Evolutionary conservation across 2,888 invertebrate genomes (phyloP).

Genomic region (Hirtodrosophila alboralis): DNA sequence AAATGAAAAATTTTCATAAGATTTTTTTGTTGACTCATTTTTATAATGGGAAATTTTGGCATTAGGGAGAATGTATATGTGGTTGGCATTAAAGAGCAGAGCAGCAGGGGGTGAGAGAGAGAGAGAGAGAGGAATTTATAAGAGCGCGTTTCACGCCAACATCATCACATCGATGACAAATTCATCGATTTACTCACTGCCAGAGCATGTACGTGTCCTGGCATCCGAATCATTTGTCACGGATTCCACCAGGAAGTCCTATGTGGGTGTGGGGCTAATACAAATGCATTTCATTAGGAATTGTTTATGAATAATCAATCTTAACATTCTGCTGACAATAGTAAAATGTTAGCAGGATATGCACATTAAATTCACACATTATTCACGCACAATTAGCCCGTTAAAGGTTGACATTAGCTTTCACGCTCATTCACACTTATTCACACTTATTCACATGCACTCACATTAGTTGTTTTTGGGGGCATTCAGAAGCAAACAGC

Average conservation of each 20-base stretch:
- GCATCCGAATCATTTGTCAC: slow-evolving; percentile 15
- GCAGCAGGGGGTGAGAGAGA: not conserved
- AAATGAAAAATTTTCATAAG: slow-evolving; percentile 15
- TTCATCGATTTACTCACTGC: slow-evolving; percentile 43
- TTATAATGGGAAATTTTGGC: too few relatives aligned
- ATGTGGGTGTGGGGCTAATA: not conserved
- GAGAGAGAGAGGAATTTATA: not conserved
- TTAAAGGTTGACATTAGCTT: not conserved
- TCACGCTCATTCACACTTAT: not conserved
- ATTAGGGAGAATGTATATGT: too few relatives aligned
- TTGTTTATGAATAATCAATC: slow-evolving; percentile 19
- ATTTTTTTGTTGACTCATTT: too few relatives aligned
- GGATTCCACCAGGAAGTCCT: not conserved
- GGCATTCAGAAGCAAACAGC: not conserved
- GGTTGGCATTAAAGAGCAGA: not conserved
- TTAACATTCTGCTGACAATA: slow-evolving; percentile 1
- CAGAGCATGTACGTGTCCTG: slow-evolving; percentile 14
- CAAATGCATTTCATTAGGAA: not conserved
- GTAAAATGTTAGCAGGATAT: too few relatives aligned
- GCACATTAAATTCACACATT: slow-evolving; percentile 4
- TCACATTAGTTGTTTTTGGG: not conserved
- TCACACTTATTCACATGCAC: not conserved
- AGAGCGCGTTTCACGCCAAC: not conserved
- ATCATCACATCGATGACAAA: slow-evolving; percentile 29
- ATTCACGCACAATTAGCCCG: slow-evolving; percentile 9